These are phyloP conservation scores for Romanogobio albipinnatus DNA, from an alignment of 2,113 vertebrate species.

Conservation along the genomic window DNA sequence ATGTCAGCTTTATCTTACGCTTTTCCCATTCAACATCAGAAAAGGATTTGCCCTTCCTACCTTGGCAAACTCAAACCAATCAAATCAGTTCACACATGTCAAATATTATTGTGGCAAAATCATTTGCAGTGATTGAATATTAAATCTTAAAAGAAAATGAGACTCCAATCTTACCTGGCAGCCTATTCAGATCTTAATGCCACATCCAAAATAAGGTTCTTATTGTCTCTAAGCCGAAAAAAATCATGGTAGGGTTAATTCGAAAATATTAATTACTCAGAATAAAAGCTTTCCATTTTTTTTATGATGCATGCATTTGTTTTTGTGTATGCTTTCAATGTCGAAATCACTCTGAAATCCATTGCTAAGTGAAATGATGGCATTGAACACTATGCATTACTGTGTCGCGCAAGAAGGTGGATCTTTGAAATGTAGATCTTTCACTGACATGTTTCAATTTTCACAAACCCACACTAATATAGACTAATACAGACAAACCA, in stretches of 20 bases:
- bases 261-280: background rate
- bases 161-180: background rate
- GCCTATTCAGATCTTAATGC: no score
- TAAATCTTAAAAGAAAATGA: background rate
- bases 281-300: background rate
- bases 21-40: background rate
- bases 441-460: conserved; percentile 74
- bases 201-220: background rate
- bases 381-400: background rate
- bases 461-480: conserved; percentile 66
- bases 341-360: background rate
- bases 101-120: background rate
- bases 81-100: background rate
- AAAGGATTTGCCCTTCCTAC: background rate
- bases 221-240: background rate
- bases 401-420: background rate
- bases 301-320: background rate
- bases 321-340: background rate
- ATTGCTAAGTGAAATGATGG: background rate
- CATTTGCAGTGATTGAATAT: background rate
- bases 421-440: conserved; percentile 7
- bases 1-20: background rate
- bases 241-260: background rate
- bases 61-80: background rate
- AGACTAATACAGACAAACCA: conserved; percentile 40